These are phyloP conservation scores for Bryconaethiops microstoma DNA, from an alignment of 2,797 vertebrate species.

Conservation along the genomic window DNA sequence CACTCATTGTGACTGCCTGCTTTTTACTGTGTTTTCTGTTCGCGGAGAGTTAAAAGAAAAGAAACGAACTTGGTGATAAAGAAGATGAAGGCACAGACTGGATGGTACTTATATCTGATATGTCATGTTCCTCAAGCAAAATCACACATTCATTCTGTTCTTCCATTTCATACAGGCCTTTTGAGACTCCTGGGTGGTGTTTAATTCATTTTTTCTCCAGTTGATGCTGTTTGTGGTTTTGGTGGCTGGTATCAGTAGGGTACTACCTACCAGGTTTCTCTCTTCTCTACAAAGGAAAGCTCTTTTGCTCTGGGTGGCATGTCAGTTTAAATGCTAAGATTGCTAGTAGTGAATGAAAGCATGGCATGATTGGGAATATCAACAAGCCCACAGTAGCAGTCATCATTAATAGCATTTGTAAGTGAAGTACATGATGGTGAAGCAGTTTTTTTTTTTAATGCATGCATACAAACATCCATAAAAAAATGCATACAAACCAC, in stretches of 20 bases:
- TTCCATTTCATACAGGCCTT: not conserved
- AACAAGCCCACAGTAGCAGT: too few relatives aligned
- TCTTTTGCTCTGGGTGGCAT: not conserved
- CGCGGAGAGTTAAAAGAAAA: not conserved
- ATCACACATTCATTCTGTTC: not conserved
- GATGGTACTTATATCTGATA: not conserved
- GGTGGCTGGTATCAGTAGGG: conserved; percentile 33
- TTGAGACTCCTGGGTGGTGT: not conserved
- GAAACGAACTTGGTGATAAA: not conserved
- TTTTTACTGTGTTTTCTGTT: not conserved
- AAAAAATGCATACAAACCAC: too few relatives aligned
- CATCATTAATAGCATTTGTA: too few relatives aligned
- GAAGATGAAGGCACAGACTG: not conserved
- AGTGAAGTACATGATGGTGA: too few relatives aligned
- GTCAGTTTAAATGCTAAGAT: too few relatives aligned
- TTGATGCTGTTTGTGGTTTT: conserved; percentile 10
- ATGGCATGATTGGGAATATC: too few relatives aligned
- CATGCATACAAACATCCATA: too few relatives aligned
- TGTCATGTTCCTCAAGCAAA: not conserved
- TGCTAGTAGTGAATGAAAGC: too few relatives aligned
- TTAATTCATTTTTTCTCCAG: conserved; percentile 23
- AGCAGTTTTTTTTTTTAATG: too few relatives aligned
- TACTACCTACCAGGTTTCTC: not conserved
- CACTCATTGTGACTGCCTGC: not conserved
- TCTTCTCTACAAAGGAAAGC: not conserved